Evolutionary conservation across 2,888 invertebrate species (phyloP).

Genomic region (Carcina quercana): DNA sequence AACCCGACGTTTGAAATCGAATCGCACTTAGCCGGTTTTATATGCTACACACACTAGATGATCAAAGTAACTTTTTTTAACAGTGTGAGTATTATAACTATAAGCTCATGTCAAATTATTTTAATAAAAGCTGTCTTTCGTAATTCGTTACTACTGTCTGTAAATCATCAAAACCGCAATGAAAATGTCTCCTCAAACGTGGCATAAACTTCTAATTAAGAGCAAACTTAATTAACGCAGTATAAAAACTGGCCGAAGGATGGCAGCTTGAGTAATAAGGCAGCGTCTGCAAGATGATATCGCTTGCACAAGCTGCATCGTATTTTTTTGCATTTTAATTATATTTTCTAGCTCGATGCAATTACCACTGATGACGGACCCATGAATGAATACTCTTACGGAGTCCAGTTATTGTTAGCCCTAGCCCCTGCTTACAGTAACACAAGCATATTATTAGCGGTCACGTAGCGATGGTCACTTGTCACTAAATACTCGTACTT

Average conservation of each 20-base stretch:
- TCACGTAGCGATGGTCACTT: too few species aligned
- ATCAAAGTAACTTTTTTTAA: too few species aligned
- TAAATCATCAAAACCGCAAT: too few species aligned
- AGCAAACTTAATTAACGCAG: conserved; percentile 11
- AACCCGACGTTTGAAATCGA: too few species aligned
- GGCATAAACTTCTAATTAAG: conserved; percentile 12
- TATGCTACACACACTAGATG: too few species aligned
- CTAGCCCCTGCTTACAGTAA: neutral
- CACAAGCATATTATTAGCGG: too few species aligned
- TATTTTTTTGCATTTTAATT: conserved; percentile 17
- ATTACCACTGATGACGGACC: conserved; percentile 14
- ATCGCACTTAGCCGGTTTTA: too few species aligned
- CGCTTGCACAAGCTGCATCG: conserved; percentile 15
- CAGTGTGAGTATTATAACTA: too few species aligned
- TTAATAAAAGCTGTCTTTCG: too few species aligned
- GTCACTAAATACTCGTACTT: too few species aligned
- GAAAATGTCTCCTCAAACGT: neutral
- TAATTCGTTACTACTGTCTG: too few species aligned
- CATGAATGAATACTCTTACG: conserved; percentile 9
- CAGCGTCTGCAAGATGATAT: conserved; percentile 21
- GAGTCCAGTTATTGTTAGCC: neutral
- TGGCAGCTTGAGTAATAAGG: conserved; percentile 11
- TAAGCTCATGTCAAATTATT: too few species aligned
- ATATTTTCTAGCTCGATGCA: conserved; percentile 17
- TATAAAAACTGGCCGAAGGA: conserved; percentile 8